Evolutionary conservation across 2,113 vertebrate genomes (phyloP).

Genomic region (Geococcyx californianus): DNA sequence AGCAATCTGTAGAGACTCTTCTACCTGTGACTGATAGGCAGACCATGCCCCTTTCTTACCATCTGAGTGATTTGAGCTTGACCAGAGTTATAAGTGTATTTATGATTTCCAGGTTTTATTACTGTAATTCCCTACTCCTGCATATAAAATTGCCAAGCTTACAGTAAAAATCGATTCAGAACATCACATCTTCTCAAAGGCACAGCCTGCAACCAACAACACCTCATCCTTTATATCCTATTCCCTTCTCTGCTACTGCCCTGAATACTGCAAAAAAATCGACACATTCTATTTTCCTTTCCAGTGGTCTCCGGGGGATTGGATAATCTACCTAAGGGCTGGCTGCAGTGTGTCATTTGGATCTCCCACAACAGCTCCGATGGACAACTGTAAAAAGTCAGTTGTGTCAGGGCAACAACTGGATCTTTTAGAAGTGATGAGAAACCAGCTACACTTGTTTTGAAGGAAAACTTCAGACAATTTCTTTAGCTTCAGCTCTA

Average conservation of each 20-base stretch:
- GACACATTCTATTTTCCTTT: neutral
- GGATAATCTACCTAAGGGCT: neutral
- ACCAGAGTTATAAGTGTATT: neutral
- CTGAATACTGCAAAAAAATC: neutral
- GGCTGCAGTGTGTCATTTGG: neutral
- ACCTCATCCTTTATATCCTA: neutral
- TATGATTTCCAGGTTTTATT: neutral
- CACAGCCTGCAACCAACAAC: neutral
- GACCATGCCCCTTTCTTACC: neutral
- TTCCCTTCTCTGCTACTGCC: neutral
- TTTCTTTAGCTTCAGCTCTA: neutral
- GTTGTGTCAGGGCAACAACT: neutral
- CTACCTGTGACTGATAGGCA: neutral
- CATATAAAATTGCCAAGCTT: neutral
- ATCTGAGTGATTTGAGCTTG: neutral
- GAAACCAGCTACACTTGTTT: neutral
- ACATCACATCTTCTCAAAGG: neutral
- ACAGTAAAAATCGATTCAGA: neutral
- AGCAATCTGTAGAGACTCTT: conserved; percentile 8
- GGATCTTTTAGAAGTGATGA: neutral
- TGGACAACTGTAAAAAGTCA: neutral
- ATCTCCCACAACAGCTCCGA: neutral
- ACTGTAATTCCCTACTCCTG: neutral
- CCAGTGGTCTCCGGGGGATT: neutral
- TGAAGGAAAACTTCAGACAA: neutral